Percentiles rank a stretch among this genome's conserved stretches.
phyloP scores from a whole-genome alignment of 2,113 vertebrate genomes.

The Struthio camelus region DNA sequence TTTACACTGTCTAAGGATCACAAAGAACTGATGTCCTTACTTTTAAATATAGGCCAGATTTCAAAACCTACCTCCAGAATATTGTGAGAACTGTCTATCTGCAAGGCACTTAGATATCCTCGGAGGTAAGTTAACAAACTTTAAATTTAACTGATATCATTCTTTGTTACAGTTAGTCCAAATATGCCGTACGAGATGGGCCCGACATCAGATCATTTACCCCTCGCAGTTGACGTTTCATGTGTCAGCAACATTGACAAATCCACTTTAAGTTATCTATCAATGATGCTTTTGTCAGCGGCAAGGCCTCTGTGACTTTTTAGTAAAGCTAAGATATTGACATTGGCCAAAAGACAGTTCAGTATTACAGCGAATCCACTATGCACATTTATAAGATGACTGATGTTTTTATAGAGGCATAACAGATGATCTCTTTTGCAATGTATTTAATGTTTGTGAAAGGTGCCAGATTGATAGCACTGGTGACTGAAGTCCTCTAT shows the following conservation, averaged over 20 bases:
- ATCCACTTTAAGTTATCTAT: background rate
- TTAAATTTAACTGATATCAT: background rate
- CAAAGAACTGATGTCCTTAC: background rate
- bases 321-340: background rate
- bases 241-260: conserved; percentile 15
- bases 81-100: background rate
- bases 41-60: background rate
- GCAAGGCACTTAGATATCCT: background rate
- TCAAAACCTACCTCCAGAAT: background rate
- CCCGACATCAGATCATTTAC: background rate
- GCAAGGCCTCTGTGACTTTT: background rate
- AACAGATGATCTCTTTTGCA: background rate
- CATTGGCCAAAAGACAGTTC: background rate
- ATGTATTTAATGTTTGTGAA: background rate
- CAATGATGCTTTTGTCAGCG: conserved; percentile 19
- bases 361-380: background rate
- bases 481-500: background rate
- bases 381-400: background rate
- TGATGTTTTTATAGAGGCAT: background rate
- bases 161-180: background rate
- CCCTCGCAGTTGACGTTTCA: background rate
- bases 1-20: background rate
- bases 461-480: background rate
- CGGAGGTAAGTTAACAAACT: background rate
- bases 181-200: background rate